phyloP scores from a whole-genome alignment of 2,113 vertebrate species.

The Eupsittula cactorum region DNA sequence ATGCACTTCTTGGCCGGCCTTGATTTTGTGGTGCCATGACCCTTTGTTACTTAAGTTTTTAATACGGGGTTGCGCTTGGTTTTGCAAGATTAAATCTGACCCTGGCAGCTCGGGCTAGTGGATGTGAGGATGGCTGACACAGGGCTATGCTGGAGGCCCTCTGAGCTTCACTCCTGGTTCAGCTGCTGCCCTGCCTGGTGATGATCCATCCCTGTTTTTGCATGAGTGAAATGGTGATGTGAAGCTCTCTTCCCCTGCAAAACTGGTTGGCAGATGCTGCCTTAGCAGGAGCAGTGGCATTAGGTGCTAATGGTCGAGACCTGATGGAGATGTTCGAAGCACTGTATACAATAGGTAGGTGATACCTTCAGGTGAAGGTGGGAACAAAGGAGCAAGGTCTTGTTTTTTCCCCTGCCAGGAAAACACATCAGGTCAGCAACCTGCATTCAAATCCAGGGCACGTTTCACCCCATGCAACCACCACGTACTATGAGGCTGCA shows the following conservation, averaged over 20 bases:
- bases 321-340: not conserved
- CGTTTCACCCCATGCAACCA: not conserved
- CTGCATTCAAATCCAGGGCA: not conserved
- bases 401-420: not conserved
- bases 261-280: fast-evolving
- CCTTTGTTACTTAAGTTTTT: not conserved
- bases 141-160: not conserved
- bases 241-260: not conserved
- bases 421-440: not conserved
- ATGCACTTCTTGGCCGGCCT: not conserved
- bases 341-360: not conserved
- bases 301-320: not conserved
- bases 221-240: not conserved
- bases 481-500: not conserved
- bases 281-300: not conserved
- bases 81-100: not conserved
- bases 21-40: not conserved
- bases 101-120: fast-evolving
- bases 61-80: fast-evolving
- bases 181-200: not conserved
- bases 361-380: not conserved
- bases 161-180: not conserved
- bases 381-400: not conserved
- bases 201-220: fast-evolving
- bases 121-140: fast-evolving